phyloP scores from a whole-genome alignment of 2,113 vertebrate species.

The Lepus americanus region DNA sequence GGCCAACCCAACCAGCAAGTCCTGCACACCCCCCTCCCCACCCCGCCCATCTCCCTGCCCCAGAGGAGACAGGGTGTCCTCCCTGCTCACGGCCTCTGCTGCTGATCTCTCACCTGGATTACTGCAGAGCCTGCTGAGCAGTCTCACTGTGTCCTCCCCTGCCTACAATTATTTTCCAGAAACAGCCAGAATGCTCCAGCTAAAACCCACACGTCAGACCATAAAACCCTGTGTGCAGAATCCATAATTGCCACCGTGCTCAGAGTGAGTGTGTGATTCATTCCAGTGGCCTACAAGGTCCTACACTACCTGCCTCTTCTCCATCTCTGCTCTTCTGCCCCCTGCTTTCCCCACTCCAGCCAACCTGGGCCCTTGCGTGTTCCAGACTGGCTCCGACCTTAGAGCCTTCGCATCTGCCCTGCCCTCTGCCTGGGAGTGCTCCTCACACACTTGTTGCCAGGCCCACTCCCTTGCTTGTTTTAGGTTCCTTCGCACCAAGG shows the following conservation, averaged over 20 bases:
- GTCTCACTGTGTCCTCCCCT: neutral
- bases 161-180: neutral
- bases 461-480: neutral
- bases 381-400: neutral
- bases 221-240: neutral
- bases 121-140: neutral
- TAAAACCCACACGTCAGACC: neutral
- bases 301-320: neutral
- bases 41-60: neutral
- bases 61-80: neutral
- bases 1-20: neutral
- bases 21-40: neutral
- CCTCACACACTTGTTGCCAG: fast-evolving
- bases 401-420: neutral
- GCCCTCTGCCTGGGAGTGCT: neutral
- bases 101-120: neutral
- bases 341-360: neutral
- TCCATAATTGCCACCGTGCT: neutral
- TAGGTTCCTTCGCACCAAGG: neutral
- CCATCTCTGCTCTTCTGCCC: neutral
- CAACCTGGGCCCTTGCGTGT: fast-evolving
- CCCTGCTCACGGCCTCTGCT: neutral
- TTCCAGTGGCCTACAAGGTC: neutral
- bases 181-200: neutral
- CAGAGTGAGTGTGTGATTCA: neutral